Evolutionary conservation across 2,113 vertebrate species (phyloP).

Genomic region (Carlito syrichta): DNA sequence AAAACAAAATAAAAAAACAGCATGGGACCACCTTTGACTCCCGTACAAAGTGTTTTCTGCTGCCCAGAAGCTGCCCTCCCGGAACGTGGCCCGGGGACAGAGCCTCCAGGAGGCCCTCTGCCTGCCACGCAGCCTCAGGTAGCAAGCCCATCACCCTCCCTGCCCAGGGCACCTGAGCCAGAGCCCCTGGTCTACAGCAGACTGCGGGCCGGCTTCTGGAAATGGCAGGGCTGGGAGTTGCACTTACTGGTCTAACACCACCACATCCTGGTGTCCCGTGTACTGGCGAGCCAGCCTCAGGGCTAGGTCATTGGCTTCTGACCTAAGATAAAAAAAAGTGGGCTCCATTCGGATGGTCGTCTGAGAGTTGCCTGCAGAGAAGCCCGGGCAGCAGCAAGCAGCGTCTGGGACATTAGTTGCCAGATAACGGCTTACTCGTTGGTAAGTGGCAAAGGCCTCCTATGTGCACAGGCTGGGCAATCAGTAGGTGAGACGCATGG

Average conservation of each 20-base stretch:
- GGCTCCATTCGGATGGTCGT: background rate
- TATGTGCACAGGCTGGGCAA: background rate
- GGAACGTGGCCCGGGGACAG: background rate
- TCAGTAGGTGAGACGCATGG: background rate
- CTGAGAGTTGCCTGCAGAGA: background rate
- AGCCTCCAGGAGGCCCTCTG: background rate
- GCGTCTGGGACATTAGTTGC: background rate
- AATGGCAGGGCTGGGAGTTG: background rate
- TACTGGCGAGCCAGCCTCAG: constrained; percentile 91
- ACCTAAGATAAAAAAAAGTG: constrained; percentile 80
- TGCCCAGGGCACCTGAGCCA: background rate
- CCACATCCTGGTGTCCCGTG: constrained; percentile 89
- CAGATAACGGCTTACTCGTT: background rate
- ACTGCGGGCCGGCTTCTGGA: background rate
- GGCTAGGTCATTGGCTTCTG: constrained; percentile 96
- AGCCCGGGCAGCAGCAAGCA: background rate
- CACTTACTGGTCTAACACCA: constrained; percentile 95
- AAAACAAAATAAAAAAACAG: no score
- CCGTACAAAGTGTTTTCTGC: background rate
- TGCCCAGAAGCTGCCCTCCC: background rate
- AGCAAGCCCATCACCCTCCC: background rate
- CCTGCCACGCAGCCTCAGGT: background rate
- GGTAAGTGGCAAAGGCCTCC: background rate
- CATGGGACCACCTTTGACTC: background rate
- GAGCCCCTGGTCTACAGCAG: background rate